Evolutionary conservation across 2,888 invertebrate species (phyloP), one percentile per base, ranked within the genome.

Genomic region (Matsumyia berberina): DNA sequence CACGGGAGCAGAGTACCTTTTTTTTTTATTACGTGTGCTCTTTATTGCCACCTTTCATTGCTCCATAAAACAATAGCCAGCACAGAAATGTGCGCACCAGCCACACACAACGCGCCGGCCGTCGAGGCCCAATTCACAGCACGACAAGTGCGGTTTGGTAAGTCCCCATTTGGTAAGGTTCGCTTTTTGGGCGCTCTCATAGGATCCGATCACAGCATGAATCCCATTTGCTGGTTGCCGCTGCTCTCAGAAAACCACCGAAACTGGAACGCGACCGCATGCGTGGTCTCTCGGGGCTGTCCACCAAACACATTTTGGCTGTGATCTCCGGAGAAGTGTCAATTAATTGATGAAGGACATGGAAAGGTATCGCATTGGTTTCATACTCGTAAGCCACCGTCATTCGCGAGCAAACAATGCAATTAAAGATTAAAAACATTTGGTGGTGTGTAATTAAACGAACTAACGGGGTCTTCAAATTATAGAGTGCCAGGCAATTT

Each of bases 261-360:
- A 77, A 81, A 64, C 69, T 79, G 72, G 79, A 83, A 79, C 79
- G 69, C 79, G 69, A 78, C 82, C 74, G 49, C 76, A 67, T 78
- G 62, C 67, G 57, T 74, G 83, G 62, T 57, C 67, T 49, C 24
- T n/a, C 35, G 12, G 15, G n/a, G 17, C 17, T 9, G 46, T 57
- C 17, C 24, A 24, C 24, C 24, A 24, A 24, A 24, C 4, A 24
- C 4, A 15, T 64, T 35, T 74, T 74, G 55, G 35, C 19, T 42
- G 44, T 11, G 15, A 55, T 29, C 67, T 58, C 37, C 46, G 39
- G 60, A 74, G 64, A 83, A 79, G 83, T 83, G 83, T 83, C 83
- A 83, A 83, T 83, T 83, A 83, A 83, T 79, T 74, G 73, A 73
- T 35, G 79, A 83, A 83, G 83, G 83, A 83, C 83, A 69, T 79